Evolutionary conservation across 2,888 invertebrate genomes (phyloP), one percentile per base, ranked within the genome.

Genomic region (Alviniconcha strummeri): DNA sequence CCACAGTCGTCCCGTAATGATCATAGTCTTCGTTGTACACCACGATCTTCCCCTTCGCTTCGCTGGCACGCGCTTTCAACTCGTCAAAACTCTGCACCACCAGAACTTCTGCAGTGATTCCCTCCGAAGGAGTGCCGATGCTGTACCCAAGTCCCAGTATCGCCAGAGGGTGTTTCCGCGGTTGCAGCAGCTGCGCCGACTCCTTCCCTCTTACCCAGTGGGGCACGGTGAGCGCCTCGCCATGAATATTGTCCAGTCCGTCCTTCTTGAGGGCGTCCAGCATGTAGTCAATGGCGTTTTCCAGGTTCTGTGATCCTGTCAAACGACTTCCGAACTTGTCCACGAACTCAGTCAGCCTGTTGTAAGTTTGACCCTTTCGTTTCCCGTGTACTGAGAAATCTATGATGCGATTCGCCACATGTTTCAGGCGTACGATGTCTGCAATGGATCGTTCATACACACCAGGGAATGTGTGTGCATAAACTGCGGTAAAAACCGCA

Each of bases 81-180:
- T 96, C 96, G 84, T 90, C 89, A 88, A 90, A 91, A 54, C 78
- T 81, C 17, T 80, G 83, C 0, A 97, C 96, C 0, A 97, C 96
- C n/a, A 97, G 92, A 0, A 95, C 96, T 91, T 96, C 95, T 8
- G 96, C 97, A 77, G 95, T 95, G 55, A 97, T 95, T n/a, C 97
- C 97, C 87, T 95, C 95, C 60, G 94, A 91, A 5, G 96, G 95
- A 17, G 97, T 97, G 77, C 95, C 96, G 0, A 96, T 94, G 90
- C 96, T 96, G 84, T 94, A 94, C 4, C 97, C 97, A 2, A 97
- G 94, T 7, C 97, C 96, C 72, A 97, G 92, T 82, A 97, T 94
- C 0, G 95, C 94, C 64, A 97, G 93, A 75, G 95, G 94, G 88
- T 96, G 95, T 0, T 91, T 86, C 88, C 96, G 94, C 9, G 97